Percentiles rank a stretch among this genome's conserved stretches.
Conservation (phyloP, 2,113 vertebrate genomes). For the Tychaedon coryphoeus region DNA sequence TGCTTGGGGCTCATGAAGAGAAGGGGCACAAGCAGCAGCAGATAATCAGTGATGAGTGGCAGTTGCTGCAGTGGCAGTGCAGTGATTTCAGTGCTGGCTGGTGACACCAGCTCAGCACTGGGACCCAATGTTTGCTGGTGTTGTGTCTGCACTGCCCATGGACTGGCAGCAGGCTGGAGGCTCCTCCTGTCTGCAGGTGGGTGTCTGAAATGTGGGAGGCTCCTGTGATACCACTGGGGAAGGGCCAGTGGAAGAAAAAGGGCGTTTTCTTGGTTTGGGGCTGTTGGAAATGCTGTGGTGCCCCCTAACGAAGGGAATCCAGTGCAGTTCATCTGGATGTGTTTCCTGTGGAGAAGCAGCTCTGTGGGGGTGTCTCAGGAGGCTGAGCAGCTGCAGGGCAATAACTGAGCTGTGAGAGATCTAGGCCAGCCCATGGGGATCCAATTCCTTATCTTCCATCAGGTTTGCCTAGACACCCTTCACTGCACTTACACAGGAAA, state of each 20-base stretch:
- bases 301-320: neutral
- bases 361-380: neutral
- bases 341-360: neutral
- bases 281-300: neutral
- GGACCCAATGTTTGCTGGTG: neutral
- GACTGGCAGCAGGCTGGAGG: neutral
- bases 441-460: neutral
- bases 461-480: neutral
- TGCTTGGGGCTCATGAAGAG: neutral
- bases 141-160: accelerated
- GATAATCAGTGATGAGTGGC: no score
- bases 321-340: neutral
- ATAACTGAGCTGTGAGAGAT: neutral
- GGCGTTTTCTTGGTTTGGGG: neutral
- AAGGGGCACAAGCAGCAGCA: neutral
- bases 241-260: neutral
- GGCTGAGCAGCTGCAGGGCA: neutral
- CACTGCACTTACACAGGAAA: neutral
- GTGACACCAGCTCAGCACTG: neutral
- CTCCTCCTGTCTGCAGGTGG: neutral
- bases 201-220: neutral
- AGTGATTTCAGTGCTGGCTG: neutral
- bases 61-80: neutral
- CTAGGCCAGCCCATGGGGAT: neutral
- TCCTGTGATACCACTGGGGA: accelerated